phyloP scores from a whole-genome alignment of 2,113 vertebrate species.

The Tautogolabrus adspersus region DNA sequence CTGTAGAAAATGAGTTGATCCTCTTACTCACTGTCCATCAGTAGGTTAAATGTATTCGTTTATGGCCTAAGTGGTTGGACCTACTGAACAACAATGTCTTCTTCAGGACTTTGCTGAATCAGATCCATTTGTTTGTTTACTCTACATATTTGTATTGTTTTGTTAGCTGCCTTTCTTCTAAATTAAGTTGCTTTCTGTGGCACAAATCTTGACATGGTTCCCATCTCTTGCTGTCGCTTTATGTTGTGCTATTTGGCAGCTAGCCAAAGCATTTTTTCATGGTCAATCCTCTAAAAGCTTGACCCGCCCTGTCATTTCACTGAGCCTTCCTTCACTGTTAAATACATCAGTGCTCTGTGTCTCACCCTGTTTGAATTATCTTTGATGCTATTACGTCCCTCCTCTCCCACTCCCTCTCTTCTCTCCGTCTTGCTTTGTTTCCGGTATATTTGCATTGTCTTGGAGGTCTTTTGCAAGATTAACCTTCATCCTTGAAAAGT shows the following conservation, averaged over 20 bases:
- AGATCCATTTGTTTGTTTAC: not conserved
- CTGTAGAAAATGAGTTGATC: too few relatives aligned
- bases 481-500: constrained; percentile 68
- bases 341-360: not conserved
- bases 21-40: too few relatives aligned
- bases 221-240: not conserved
- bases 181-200: not conserved
- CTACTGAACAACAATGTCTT: too few relatives aligned
- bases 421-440: constrained; percentile 11
- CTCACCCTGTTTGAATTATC: constrained; percentile 18
- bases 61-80: too few relatives aligned
- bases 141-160: not conserved
- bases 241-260: not conserved
- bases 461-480: constrained; percentile 61
- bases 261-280: not conserved
- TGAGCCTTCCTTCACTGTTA: not conserved
- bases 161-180: not conserved
- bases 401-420: not conserved
- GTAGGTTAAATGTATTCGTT: too few relatives aligned
- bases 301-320: not conserved
- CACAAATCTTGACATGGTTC: not conserved
- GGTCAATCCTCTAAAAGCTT: not conserved
- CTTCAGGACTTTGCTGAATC: too few relatives aligned
- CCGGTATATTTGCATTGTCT: constrained; percentile 57
- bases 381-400: constrained; percentile 10